These are phyloP conservation scores for Nebria brevicollis DNA, from an alignment of 2,888 invertebrate genomes.

Conservation along the genomic window DNA sequence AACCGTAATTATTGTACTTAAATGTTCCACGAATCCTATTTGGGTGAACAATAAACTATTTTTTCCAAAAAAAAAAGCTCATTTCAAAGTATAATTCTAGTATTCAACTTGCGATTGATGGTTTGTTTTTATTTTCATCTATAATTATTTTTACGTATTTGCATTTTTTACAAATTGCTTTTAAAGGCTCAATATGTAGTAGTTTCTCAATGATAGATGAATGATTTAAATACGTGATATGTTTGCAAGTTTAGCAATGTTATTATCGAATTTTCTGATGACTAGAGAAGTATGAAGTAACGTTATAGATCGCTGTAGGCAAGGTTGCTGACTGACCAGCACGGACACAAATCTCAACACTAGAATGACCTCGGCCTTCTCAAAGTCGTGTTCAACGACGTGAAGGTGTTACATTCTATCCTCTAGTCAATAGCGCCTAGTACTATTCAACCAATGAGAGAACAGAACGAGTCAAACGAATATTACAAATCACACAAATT, in stretches of 20 bases:
- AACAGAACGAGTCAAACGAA: not conserved
- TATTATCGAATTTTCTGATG: not conserved
- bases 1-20: no score
- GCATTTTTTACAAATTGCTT: no score
- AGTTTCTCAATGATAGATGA: no score
- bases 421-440: not conserved
- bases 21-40: no score
- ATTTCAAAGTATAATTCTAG: no score
- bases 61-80: no score
- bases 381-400: constrained; percentile 9
- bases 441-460: not conserved
- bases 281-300: constrained; percentile 3
- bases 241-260: not conserved
- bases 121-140: no score
- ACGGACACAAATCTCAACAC: not conserved
- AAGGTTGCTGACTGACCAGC: constrained; percentile 19
- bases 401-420: constrained; percentile 17
- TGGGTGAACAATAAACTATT: no score
- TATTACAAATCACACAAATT: not conserved
- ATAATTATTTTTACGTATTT: no score
- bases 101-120: no score
- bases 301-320: constrained; percentile 19
- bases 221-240: not conserved
- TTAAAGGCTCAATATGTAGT: no score
- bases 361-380: constrained; percentile 18